Evolutionary conservation across 1,140 invertebrate genomes (phyloP), one percentile per base, ranked within the genome.

Genomic region (Anadara kagoshimensis): DNA sequence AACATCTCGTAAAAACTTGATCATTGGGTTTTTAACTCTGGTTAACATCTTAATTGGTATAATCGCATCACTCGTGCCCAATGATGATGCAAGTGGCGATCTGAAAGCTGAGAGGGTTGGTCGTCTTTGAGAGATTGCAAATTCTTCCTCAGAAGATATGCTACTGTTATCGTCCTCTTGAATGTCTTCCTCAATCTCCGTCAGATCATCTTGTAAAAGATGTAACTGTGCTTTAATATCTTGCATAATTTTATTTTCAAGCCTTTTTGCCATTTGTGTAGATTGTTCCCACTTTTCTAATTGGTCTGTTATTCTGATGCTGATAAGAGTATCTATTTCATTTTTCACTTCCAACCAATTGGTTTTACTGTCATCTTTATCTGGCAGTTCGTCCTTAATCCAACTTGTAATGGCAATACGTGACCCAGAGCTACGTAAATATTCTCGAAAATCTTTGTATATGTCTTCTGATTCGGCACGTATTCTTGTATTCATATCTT

Each of bases 201-300:
- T 18, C 26, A 75, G 18, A 24, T 75, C 73, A 5, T 53, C 43
- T 18, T 69, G 22, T n/a, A 75, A 26, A 24, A 69, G 47, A 51
- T 59, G 36, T 16, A 75, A 44, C 18, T 65, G 5, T 24, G 18
- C 16, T 44, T 69, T 62, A 41, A 75, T 75, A 22, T 10, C 29
- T 58, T 14, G 47, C 61, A 18, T 72, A 43, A 24, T 51, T 51
- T 36, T 58, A 14, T 24, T 59, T 56, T 4, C 69, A 45, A 3
- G 24, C 18, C 36, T 69, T 47, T 57, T 69, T 22, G n/a, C 58
- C 44, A 16, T 67, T 59, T 16, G 68, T 66, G 4, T 73, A 36
- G 29, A 36, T 36, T 36, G 62, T 63, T 72, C 69, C 75, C 75
- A 76, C 8, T 57, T 58, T 5, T 63, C 57, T 20, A 78, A 62